A percentile compares a stretch with the other conserved stretches of the same genome.
These are phyloP conservation scores for Pterophyllum scalare DNA, from an alignment of 2,113 vertebrate genomes.

Conservation along the genomic window DNA sequence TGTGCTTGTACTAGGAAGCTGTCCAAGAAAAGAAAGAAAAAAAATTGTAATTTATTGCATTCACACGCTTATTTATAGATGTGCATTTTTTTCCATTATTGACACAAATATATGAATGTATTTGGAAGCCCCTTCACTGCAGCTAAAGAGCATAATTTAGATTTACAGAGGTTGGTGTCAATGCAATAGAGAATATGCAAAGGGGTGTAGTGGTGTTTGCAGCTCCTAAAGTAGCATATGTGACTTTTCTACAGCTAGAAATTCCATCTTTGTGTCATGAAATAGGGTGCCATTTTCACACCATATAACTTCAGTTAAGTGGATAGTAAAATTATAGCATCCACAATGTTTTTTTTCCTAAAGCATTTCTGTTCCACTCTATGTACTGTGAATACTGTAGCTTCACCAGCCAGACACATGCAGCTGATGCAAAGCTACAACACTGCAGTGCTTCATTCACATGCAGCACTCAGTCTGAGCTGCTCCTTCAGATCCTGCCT, in stretches of 20 bases:
- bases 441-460: constrained; percentile 43
- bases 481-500: constrained; percentile 31
- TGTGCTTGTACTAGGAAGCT: too few relatives aligned
- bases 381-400: not conserved
- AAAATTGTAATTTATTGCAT: too few relatives aligned
- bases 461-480: constrained; percentile 22
- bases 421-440: constrained; percentile 14
- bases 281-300: not conserved
- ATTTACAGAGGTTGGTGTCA: too few relatives aligned
- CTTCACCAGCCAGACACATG: not conserved
- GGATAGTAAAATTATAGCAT: too few relatives aligned
- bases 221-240: too few relatives aligned
- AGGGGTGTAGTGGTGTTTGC: not conserved
- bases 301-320: not conserved
- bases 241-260: too few relatives aligned
- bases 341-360: not conserved
- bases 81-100: too few relatives aligned
- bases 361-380: not conserved
- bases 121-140: not conserved
- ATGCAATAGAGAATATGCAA: too few relatives aligned
- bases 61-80: too few relatives aligned
- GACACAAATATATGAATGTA: too few relatives aligned
- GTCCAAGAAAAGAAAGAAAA: too few relatives aligned
- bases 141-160: not conserved
- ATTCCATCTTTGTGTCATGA: too few relatives aligned